Percentiles rank a stretch among this genome's conserved stretches.
Evolutionary conservation across 2,888 invertebrate genomes (phyloP).

Genomic region (Ditula angustiorana): DNA sequence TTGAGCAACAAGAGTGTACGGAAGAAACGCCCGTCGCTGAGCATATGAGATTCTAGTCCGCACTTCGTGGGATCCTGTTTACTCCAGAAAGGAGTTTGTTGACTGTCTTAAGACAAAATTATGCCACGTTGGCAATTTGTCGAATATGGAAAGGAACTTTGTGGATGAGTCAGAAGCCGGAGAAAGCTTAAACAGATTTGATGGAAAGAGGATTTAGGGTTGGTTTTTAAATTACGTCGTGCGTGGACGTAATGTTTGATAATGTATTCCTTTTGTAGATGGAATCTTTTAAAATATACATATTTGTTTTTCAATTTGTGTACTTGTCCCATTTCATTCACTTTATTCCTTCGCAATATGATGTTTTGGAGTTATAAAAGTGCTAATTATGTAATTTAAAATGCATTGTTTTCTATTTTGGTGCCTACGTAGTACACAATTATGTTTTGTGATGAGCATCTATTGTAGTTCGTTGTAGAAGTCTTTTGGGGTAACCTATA

Average conservation of each 20-base stretch:
- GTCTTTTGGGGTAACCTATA: background rate
- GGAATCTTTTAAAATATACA: background rate
- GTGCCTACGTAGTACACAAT: background rate
- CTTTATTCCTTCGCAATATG: constrained; percentile 1
- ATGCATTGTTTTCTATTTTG: constrained; percentile 1
- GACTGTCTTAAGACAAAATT: constrained; percentile 65
- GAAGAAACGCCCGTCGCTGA: constrained; percentile 91
- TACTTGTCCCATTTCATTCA: background rate
- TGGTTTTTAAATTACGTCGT: background rate
- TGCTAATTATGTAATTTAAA: constrained; percentile 10
- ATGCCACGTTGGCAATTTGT: constrained; percentile 60
- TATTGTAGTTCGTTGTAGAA: background rate
- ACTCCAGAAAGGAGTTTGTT: constrained; percentile 80
- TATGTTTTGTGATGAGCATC: background rate
- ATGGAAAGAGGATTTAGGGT: constrained; percentile 9
- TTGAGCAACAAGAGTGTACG: constrained; percentile 91
- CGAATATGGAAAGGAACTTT: constrained; percentile 14
- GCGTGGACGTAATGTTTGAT: background rate
- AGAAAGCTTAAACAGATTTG: constrained; percentile 13
- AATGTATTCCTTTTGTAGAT: background rate
- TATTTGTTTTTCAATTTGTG: background rate
- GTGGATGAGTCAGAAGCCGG: background rate
- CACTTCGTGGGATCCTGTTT: constrained; percentile 58
- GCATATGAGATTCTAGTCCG: constrained; percentile 86
- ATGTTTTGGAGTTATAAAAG: constrained; percentile 1